phyloP scores from a whole-genome alignment of 2,888 invertebrate genomes.

The Drosophila melanocephala region DNA sequence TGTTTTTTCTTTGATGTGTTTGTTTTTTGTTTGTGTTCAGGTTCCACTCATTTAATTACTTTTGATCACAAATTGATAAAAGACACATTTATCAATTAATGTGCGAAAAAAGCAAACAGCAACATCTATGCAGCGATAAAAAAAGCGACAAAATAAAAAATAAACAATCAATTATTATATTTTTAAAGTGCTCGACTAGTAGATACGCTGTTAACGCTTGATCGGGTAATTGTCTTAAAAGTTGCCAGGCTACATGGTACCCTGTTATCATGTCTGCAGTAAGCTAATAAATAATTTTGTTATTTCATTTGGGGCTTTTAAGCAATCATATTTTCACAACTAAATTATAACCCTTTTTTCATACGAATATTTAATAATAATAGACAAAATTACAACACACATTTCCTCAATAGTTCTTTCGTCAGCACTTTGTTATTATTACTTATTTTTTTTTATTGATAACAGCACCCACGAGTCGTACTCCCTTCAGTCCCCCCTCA shows the following conservation, averaged over 20 bases:
- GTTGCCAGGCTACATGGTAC: not conserved
- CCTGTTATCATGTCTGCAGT: too few species aligned
- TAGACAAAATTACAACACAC: constrained; percentile 37
- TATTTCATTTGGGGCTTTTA: not conserved
- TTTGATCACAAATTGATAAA: constrained; percentile 73
- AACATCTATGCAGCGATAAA: constrained; percentile 38
- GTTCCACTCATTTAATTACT: constrained; percentile 68
- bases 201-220: constrained; percentile 6
- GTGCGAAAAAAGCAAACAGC: constrained; percentile 61
- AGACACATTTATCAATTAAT: constrained; percentile 76
- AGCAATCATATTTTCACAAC: not conserved
- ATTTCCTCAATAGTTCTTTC: constrained; percentile 18
- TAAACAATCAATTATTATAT: constrained; percentile 11
- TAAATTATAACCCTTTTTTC: not conserved
- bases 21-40: constrained; percentile 24
- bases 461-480: constrained; percentile 35
- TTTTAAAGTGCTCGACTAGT: not conserved
- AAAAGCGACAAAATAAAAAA: constrained; percentile 20
- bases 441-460: constrained; percentile 61
- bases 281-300: not conserved
- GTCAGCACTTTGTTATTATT: constrained; percentile 33
- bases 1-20: constrained; percentile 32
- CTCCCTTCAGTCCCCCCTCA: not conserved
- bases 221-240: not conserved
- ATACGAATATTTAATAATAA: constrained; percentile 19